These are phyloP conservation scores for Colostygia pectinataria DNA, from an alignment of 2,888 invertebrate species.

Conservation along the genomic window DNA sequence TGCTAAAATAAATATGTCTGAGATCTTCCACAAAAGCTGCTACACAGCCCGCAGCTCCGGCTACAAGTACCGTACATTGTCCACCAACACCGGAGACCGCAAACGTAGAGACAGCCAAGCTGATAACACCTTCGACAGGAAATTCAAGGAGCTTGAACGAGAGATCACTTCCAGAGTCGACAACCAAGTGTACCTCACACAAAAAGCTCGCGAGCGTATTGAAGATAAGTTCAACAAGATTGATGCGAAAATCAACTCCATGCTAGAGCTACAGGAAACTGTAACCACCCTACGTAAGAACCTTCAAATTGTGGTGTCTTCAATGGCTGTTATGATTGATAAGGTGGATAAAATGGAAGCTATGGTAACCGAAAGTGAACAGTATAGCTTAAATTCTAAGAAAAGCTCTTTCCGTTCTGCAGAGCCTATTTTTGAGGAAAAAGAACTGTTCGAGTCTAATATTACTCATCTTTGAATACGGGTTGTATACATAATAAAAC, in stretches of 20 bases:
- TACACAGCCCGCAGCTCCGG: slow-evolving; percentile 65
- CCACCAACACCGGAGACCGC: slow-evolving; percentile 65
- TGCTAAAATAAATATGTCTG: slow-evolving; percentile 48
- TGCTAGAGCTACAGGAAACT: slow-evolving; percentile 57
- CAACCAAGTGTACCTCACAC: slow-evolving; percentile 49
- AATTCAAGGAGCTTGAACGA: slow-evolving; percentile 56
- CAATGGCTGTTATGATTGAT: slow-evolving; percentile 43
- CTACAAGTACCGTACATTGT: slow-evolving; percentile 68
- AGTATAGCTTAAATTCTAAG: slow-evolving; percentile 40
- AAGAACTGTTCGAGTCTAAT: slow-evolving; percentile 32
- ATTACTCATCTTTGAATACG: slow-evolving; percentile 26
- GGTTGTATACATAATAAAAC: too few relatives aligned
- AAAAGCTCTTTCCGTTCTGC: slow-evolving; percentile 38
- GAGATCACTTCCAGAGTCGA: slow-evolving; percentile 55
- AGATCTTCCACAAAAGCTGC: slow-evolving; percentile 62
- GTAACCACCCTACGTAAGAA: slow-evolving; percentile 50
- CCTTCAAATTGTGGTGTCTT: slow-evolving; percentile 43
- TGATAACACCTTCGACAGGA: slow-evolving; percentile 51
- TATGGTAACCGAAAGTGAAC: slow-evolving; percentile 31
- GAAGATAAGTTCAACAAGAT: slow-evolving; percentile 55
- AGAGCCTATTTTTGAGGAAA: slow-evolving; percentile 39
- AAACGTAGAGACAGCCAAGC: slow-evolving; percentile 44
- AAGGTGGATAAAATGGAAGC: slow-evolving; percentile 55
- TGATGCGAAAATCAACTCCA: slow-evolving; percentile 56
- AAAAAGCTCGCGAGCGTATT: slow-evolving; percentile 50